Evolutionary conservation across 2,888 invertebrate species (phyloP), one percentile per base, ranked within the genome.

Genomic region (Megastigmus dorsalis): DNA sequence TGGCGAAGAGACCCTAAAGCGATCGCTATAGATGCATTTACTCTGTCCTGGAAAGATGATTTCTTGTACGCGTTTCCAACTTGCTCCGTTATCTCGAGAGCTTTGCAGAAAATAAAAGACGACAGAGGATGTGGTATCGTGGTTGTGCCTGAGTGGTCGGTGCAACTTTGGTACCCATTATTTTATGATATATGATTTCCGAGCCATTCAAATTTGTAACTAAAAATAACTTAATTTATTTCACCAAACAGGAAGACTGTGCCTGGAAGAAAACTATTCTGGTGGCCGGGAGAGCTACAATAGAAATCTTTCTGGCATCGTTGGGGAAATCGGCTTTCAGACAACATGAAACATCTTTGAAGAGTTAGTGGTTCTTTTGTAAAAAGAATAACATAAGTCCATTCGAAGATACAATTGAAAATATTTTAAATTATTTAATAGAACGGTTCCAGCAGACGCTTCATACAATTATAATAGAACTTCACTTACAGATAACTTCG

Each of bases 81-180:
- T n/a, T n/a, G n/a, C n/a, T n/a, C n/a, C n/a, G n/a, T n/a, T n/a
- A n/a, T n/a, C n/a, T n/a, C n/a, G n/a, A n/a, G n/a, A n/a, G n/a
- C n/a, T n/a, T n/a, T n/a, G n/a, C n/a, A n/a, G n/a, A n/a, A n/a
- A n/a, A n/a, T n/a, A n/a, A n/a, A n/a, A n/a, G n/a, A n/a, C n/a
- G n/a, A n/a, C n/a, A n/a, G n/a, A n/a, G n/a, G n/a, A n/a, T n/a
- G n/a, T n/a, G n/a, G n/a, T n/a, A n/a, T n/a, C n/a, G n/a, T n/a
- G n/a, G n/a, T n/a, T n/a, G n/a, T n/a, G n/a, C n/a, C n/a, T n/a
- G n/a, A n/a, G n/a, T n/a, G n/a, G n/a, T n/a, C n/a, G n/a, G n/a
- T 67, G 15, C 67, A 77, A 43, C 62, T 69, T 3, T 77, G 77
- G 75, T 77, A 59, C 36, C 72, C 77, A 4, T 1, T 69, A 9